Base-by-base conservation (phyloP, 1,140 invertebrate genomes). In the Tetramorium parvispinum region DNA sequence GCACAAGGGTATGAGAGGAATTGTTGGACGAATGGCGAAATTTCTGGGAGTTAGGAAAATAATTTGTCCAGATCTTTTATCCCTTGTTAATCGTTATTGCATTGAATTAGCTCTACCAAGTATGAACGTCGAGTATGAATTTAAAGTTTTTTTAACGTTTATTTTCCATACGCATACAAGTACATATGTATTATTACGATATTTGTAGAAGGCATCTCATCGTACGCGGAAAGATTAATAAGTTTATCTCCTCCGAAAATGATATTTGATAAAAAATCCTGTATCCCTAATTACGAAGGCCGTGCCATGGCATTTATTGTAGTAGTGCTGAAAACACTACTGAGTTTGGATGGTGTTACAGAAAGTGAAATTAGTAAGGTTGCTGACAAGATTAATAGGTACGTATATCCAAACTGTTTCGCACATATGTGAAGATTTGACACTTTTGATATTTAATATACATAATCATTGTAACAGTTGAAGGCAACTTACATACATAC, bases 321-420 rank as follows among this genome's bases (percentile, higher is more conserved):
- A n/a, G 95, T 97, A 57, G 91, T 95, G 2, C 82, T 97, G 49
- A 97, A 97, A 94, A 90, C 96, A 3, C 88, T 97, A 4, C 96
- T 97, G 90, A 96, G 96, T 3, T 89, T 97, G 2, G 97, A 97
- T 93, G 97, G 95, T 61, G 89, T 95, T 11, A 97, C 96, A 2
- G 97, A 97, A 93, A 93, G 94, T 53, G 89, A 95, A 81, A 96
- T 97, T 32, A 97, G 96, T 3, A 89, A 94, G 53, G 94, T 96
- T 46, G 95, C 96, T 0, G 91, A 93, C 6, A 92, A 93, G 78
- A 94, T 96, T 13, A 96, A 97, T 92, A 91, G 78, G 89, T 95
- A 92, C 85, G 88, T 91, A 57, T 53, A 49, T 53, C 7, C 11
- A 65, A 46, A 75, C 46, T 46, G 46, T 11, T 13, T 46, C 40